Percentiles rank a stretch among this genome's conserved stretches.
These are phyloP conservation scores for Drosophila sucinea DNA, from an alignment of 1,140 invertebrate species.

Conservation along the genomic window DNA sequence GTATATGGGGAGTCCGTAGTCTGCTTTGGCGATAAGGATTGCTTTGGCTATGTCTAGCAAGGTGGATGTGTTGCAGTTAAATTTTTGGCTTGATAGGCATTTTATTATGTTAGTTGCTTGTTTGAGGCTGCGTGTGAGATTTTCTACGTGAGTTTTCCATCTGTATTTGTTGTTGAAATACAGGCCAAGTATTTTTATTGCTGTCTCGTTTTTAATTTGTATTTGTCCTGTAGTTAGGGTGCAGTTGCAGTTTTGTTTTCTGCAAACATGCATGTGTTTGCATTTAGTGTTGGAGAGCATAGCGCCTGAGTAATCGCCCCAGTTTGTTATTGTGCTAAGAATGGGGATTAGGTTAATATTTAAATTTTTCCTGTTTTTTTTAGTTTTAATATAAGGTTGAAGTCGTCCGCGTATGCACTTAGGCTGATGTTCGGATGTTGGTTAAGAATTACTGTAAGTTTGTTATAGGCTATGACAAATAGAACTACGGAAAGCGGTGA, in stretches of 20 bases:
- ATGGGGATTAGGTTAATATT: slow-evolving; percentile 8
- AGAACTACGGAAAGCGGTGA: slow-evolving; percentile 11
- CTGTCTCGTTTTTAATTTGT: slow-evolving; percentile 8
- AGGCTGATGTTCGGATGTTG: slow-evolving; percentile 18
- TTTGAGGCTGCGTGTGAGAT: no score
- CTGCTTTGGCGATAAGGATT: slow-evolving; percentile 28
- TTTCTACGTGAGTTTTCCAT: no score
- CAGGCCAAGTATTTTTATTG: slow-evolving; percentile 30
- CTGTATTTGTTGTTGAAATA: slow-evolving; percentile 10
- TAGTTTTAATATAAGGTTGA: slow-evolving; percentile 26
- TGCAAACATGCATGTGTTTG: slow-evolving; percentile 22
- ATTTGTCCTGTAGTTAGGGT: slow-evolving; percentile 10
- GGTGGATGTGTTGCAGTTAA: neutral
- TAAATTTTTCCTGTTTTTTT: slow-evolving; percentile 24
- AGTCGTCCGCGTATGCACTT: slow-evolving; percentile 41
- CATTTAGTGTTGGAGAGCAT: slow-evolving; percentile 11
- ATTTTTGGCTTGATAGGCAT: neutral
- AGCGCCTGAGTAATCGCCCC: no score
- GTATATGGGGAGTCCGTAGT: slow-evolving; percentile 31
- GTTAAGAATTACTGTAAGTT: neutral
- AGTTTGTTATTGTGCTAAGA: no score
- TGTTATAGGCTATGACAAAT: slow-evolving; percentile 4
- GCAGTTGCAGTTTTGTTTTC: slow-evolving; percentile 27
- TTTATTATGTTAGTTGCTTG: no score
- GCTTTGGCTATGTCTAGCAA: slow-evolving; percentile 28